A percentile compares a stretch with the other conserved stretches of the same genome.
Conservation (phyloP, 1,140 invertebrate species). For the Berghia stephanieae region DNA sequence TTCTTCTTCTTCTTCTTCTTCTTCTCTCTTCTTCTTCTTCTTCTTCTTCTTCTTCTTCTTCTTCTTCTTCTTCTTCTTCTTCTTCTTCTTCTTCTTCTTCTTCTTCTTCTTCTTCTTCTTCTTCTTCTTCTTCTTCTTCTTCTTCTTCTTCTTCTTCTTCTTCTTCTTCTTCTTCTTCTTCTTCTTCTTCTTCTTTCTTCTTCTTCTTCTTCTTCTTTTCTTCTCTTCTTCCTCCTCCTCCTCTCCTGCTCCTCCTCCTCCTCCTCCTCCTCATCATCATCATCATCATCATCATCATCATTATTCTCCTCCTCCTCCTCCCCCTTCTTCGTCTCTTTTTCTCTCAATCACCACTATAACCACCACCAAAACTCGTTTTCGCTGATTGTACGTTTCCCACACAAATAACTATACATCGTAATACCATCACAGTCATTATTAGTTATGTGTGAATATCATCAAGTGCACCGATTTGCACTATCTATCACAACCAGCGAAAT, state of each 20-base stretch:
- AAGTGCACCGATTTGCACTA: too few relatives aligned
- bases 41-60: not conserved
- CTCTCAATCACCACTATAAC: too few relatives aligned
- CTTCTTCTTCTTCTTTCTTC: constrained; percentile 26
- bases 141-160: constrained; percentile 8
- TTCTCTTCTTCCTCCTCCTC: constrained; percentile 9
- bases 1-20: not conserved
- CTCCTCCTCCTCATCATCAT: not conserved
- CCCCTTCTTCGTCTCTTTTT: too few relatives aligned
- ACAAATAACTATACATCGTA: too few relatives aligned
- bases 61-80: not conserved
- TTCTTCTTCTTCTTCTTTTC: constrained; percentile 9
- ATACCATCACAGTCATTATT: too few relatives aligned
- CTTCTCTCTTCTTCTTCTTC: not conserved
- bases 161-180: constrained; percentile 15
- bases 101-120: not conserved
- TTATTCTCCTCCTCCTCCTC: too few relatives aligned
- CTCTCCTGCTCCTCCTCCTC: constrained; percentile 26
- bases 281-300: too few relatives aligned
- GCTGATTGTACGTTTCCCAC: too few relatives aligned
- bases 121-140: constrained; percentile 1
- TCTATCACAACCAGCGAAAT: too few relatives aligned
- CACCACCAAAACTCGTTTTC: too few relatives aligned
- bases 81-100: not conserved
- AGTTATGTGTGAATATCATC: too few relatives aligned